Evolutionary conservation across 2,113 vertebrate species (phyloP), one percentile per base, ranked within the genome.

Genomic region (Ictidomys tridecemlineatus): DNA sequence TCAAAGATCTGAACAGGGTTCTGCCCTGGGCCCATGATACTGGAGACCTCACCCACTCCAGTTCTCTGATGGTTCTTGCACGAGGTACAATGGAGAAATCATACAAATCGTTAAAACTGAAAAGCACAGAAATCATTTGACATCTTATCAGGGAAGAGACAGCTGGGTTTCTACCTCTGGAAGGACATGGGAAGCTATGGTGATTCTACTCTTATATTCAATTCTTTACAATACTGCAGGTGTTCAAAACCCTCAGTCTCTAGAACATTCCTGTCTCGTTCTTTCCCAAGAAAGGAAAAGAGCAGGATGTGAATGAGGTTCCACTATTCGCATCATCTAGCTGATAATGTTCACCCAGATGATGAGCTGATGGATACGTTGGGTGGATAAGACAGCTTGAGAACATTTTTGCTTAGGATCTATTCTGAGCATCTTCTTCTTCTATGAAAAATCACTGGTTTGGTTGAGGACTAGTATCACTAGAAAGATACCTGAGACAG

Each of bases 371-470:
- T 13, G 93, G 76, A 13, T 56, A 20, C 10, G 4, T 5, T 63
- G 34, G 6, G 1, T 4, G 2, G 2, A 10, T 3, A 17, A 39
- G 24, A 17, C 14, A n/a, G 14, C 17, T 24, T 39, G 11, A 53
- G 45, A 8, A 26, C 3, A 30, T 4, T 67, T 84, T 69, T 37
- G 30, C n/a, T 67, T 56, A 48, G 22, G 14, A 61, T 63, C 48
- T 70, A 18, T 34, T 65, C 13, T 32, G 58, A 72, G 32, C 10
- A 18, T 45, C 34, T 12, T 74, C 8, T n/a, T 65, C 14, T 22
- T 48, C 48, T 69, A 10, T 82, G 4, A 16, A 53, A 73, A 51
- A 93, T 12, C 5, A 18, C 56, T 65, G 77, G 32, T 79, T 39
- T 88, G 11, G 53, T 61, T 91, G 8, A 70, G 10, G 56, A 61